phyloP scores from a whole-genome alignment of 2,113 vertebrate genomes.

The Mus spicilegus region DNA sequence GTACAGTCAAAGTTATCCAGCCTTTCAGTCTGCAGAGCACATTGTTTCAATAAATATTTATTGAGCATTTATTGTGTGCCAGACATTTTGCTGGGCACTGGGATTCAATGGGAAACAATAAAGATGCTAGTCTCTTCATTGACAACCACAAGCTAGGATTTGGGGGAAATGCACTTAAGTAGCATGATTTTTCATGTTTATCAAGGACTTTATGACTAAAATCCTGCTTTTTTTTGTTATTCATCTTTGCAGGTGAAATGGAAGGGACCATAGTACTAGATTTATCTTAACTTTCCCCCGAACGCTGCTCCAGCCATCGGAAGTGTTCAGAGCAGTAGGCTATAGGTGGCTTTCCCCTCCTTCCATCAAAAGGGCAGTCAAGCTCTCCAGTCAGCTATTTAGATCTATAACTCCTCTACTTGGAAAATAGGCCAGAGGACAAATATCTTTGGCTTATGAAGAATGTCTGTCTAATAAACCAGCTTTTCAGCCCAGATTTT shows the following conservation, averaged over 20 bases:
- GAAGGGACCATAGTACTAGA: slow-evolving; percentile 5
- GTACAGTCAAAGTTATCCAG: slow-evolving; percentile 19
- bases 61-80: slow-evolving; percentile 56
- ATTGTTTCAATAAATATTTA: slow-evolving; percentile 69
- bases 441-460: not conserved
- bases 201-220: not conserved
- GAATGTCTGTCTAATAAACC: not conserved
- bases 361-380: not conserved
- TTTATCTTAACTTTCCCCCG: not conserved
- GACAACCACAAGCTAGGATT: not conserved
- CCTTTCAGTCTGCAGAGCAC: slow-evolving; percentile 43
- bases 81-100: slow-evolving; percentile 3
- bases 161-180: not conserved
- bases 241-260: slow-evolving; percentile 5
- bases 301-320: not conserved
- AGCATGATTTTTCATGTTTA: slow-evolving; percentile 15
- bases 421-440: not conserved
- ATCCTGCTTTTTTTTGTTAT: not conserved
- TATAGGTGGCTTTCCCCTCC: not conserved
- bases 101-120: slow-evolving; percentile 31
- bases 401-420: not conserved
- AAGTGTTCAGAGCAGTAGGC: not conserved
- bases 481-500: not conserved
- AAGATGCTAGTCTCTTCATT: not conserved
- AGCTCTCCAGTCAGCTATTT: not conserved